Base-by-base conservation (phyloP, 1,140 invertebrate genomes). In the Euschistus heros region DNA sequence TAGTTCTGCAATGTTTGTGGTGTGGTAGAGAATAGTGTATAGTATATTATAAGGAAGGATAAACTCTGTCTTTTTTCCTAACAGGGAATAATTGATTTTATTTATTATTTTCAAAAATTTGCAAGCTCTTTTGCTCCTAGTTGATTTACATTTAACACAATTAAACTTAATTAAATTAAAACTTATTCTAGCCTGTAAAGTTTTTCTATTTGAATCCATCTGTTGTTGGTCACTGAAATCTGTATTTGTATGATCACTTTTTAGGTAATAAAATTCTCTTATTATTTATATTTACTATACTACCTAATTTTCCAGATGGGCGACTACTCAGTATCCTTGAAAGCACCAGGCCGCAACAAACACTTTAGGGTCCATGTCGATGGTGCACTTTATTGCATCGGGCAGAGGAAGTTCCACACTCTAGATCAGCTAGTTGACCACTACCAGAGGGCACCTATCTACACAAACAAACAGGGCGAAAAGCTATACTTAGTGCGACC, bases 281-380 rank as follows among this genome's bases (percentile, higher is more conserved):
- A 24, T 13, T 26, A 24, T 57, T 57, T 24, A 10, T 26, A 24
- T 57, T 57, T 10, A 27, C 0, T 6, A 2, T 46, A 15, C 8
- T 61, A 57, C 15, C 66, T 68, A 59, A 69, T 26, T 73, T 80
- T 80, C 20, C 77, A 98, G 95, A 87, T 93, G 80, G 97, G 96
- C 66, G 96, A 99, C 78, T 98, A 91, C 78, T 98, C 96, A 44
- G 95, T 99, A 69, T 98, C 96, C 33, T 80, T 99, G 71, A 98
- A 98, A 80, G 97, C 96, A 54, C 89, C 92, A 59, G 91, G 91
- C 37, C 87, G 95, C 67, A 99, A 99, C 79, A 99, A 99, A 77
- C 97, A 99, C 78, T 99, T 99, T 80, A 86, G 96, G 73, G 94
- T 99, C 68, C 94, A 97, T 74, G 93, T 97, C 54, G 93, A 97